Percentiles rank a stretch among this genome's conserved stretches.
Conservation (phyloP, 2,797 vertebrate species). For the Alfaro cultratus region DNA sequence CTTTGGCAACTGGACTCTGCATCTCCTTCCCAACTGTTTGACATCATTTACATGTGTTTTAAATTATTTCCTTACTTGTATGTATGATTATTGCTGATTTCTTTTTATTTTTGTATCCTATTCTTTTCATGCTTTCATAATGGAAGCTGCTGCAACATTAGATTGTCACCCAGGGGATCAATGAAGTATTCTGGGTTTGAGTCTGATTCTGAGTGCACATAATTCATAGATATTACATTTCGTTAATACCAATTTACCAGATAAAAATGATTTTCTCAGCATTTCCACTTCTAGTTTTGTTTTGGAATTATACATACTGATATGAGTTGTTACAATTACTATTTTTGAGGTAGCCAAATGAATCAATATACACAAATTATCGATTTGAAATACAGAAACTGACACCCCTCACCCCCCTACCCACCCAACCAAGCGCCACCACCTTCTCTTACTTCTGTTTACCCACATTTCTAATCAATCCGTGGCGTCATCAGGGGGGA, state of each 20-base stretch:
- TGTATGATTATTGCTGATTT: too few species aligned
- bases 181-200: too few species aligned
- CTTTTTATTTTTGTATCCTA: too few species aligned
- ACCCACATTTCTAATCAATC: constrained; percentile 89
- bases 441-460: constrained; percentile 88
- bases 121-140: too few species aligned
- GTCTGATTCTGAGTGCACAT: not conserved
- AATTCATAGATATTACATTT: not conserved
- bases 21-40: too few species aligned
- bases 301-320: not conserved
- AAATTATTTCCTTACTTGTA: too few species aligned
- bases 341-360: not conserved
- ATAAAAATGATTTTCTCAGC: not conserved
- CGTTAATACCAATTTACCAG: not conserved
- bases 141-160: too few species aligned
- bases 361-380: not conserved
- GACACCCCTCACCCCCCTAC: constrained; percentile 65
- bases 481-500: constrained; percentile 93
- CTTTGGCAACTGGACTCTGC: too few species aligned
- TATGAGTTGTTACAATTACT: not conserved
- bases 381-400: constrained; percentile 1
- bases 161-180: too few species aligned
- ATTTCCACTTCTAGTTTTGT: not conserved
- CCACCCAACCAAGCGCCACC: constrained; percentile 78
- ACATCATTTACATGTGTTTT: too few species aligned